Evolutionary conservation across 2,888 invertebrate species (phyloP).

Genomic region (Nomada goodeniana): DNA sequence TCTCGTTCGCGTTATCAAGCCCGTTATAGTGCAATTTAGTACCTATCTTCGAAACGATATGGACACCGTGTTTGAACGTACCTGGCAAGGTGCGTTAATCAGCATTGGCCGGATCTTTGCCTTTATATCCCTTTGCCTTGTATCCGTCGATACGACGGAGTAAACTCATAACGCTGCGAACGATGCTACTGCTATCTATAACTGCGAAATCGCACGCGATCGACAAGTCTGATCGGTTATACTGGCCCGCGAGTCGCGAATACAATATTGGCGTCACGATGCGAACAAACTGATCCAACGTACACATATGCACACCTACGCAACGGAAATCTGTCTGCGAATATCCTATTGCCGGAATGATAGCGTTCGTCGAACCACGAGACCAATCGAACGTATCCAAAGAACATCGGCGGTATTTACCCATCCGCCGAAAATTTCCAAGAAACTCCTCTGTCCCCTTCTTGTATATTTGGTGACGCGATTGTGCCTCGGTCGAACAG

Average conservation of each 20-base stretch:
- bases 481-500: background rate
- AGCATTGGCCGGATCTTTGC: slow-evolving; percentile 31
- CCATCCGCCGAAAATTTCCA: no score
- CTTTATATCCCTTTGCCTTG: no score
- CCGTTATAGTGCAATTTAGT: slow-evolving; percentile 2
- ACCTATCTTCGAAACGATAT: slow-evolving; percentile 8
- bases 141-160: slow-evolving; percentile 16
- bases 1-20: background rate
- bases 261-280: no score
- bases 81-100: slow-evolving; percentile 45
- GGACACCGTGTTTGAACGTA: slow-evolving; percentile 23
- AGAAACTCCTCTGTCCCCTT: background rate
- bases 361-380: no score
- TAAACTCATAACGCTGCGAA: slow-evolving; percentile 47
- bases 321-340: no score
- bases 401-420: no score
- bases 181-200: slow-evolving; percentile 42
- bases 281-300: no score
- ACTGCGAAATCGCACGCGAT: slow-evolving; percentile 45
- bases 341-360: no score
- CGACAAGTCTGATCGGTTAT: slow-evolving; percentile 18
- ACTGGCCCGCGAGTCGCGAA: slow-evolving; percentile 1
- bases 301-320: no score
- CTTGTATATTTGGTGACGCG: background rate
- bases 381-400: no score